These are phyloP conservation scores for Vandiemenella viatica DNA, from an alignment of 2,888 invertebrate genomes.

Conservation along the genomic window DNA sequence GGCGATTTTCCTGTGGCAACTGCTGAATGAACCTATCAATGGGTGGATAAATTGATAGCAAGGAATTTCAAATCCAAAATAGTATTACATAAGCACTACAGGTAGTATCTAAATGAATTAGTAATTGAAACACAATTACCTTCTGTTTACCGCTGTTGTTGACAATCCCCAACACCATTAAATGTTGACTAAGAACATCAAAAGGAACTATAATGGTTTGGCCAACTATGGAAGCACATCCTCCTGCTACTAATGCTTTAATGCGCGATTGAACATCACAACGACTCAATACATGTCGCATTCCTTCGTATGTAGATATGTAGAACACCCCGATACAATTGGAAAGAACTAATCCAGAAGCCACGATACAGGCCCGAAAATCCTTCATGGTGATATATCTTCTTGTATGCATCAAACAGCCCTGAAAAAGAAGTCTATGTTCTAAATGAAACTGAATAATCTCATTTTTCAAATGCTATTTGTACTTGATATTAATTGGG, in stretches of 20 bases:
- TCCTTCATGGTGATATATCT: conserved; percentile 76
- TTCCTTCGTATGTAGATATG: conserved; percentile 86
- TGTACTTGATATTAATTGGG: too few species aligned
- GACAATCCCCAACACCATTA: conserved; percentile 76
- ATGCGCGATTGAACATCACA: conserved; percentile 46
- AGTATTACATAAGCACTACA: too few species aligned
- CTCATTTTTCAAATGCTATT: too few species aligned
- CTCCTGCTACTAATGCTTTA: conserved; percentile 76
- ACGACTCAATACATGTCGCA: conserved; percentile 61
- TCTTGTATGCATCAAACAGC: conserved; percentile 75
- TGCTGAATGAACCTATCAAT: too few species aligned
- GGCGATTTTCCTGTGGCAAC: too few species aligned
- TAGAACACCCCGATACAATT: conserved; percentile 71
- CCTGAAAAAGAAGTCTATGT: conserved; percentile 28
- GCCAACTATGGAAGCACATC: conserved; percentile 78
- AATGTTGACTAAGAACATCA: conserved; percentile 90
- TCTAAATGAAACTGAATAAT: too few species aligned
- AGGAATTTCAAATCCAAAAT: too few species aligned
- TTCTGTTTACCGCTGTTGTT: conserved; percentile 12
- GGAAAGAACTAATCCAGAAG: conserved; percentile 84
- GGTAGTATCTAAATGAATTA: too few species aligned
- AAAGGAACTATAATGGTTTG: conserved; percentile 94
- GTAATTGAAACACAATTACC: too few species aligned
- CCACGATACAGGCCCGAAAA: conserved; percentile 78
- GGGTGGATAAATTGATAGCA: too few species aligned